A percentile compares a stretch with the other conserved stretches of the same genome.
phyloP scores from a whole-genome alignment of 2,797 vertebrate genomes.

The Novumbra hubbsi region DNA sequence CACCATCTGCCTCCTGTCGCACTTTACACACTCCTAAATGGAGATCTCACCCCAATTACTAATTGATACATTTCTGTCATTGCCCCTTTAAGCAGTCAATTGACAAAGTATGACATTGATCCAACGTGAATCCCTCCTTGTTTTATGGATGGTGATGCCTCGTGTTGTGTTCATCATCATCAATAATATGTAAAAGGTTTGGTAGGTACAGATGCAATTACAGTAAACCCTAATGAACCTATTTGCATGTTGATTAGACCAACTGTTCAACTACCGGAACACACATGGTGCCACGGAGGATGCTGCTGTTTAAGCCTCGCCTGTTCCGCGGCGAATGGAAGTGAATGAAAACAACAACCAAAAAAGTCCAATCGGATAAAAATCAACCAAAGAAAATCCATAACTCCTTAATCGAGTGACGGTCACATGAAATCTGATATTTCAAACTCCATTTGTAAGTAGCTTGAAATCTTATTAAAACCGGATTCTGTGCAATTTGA shows the following conservation, averaged over 20 bases:
- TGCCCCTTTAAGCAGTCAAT: too few species aligned
- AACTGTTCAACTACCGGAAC: neutral
- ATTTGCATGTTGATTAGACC: slow-evolving; percentile 46
- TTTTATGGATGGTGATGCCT: neutral
- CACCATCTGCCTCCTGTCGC: slow-evolving; percentile 9
- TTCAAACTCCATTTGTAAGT: too few species aligned
- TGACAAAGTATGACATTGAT: too few species aligned
- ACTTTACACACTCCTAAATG: neutral
- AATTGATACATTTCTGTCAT: neutral
- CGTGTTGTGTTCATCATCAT: neutral
- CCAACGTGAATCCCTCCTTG: neutral
- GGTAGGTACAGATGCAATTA: neutral
- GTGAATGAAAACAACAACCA: too few species aligned
- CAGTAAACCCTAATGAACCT: slow-evolving; percentile 17
- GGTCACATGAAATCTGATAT: too few species aligned
- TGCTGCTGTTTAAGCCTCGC: neutral
- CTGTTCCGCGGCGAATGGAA: too few species aligned
- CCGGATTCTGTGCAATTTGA: too few species aligned
- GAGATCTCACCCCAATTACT: neutral
- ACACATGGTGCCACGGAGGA: neutral
- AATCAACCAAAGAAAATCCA: neutral
- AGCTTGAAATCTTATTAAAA: too few species aligned
- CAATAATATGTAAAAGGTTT: neutral
- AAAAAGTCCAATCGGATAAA: neutral
- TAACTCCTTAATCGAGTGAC: neutral